Percentiles rank a stretch among this genome's conserved stretches.
Conservation (phyloP, 2,888 invertebrate species). For the Synanthedon formicaeformis region DNA sequence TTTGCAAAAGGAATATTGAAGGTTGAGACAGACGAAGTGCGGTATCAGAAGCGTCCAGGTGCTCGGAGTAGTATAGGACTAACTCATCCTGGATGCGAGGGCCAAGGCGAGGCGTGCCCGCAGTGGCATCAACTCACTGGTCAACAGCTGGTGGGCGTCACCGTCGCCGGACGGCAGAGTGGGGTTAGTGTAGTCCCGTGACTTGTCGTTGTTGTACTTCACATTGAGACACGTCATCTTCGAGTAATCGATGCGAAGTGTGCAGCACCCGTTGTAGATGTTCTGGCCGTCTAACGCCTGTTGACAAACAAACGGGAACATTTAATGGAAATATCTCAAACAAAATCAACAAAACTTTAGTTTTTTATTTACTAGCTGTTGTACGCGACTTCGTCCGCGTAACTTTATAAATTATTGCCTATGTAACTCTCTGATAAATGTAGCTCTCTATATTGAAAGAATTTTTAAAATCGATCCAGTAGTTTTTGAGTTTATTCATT, state of each 20-base stretch:
- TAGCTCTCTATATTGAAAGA: too few relatives aligned
- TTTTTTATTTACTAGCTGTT: too few relatives aligned
- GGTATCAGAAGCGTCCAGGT: slow-evolving; percentile 43
- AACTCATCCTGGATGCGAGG: slow-evolving; percentile 74
- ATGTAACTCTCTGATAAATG: too few relatives aligned
- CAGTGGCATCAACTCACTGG: slow-evolving; percentile 74
- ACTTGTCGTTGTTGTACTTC: slow-evolving; percentile 99
- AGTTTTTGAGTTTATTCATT: too few relatives aligned
- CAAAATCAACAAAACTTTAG: background rate
- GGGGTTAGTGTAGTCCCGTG: slow-evolving; percentile 98
- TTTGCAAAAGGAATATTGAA: background rate
- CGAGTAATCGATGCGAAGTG: slow-evolving; percentile 98
- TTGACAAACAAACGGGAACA: slow-evolving; percentile 17
- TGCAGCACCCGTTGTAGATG: slow-evolving; percentile 99
- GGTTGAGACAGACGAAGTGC: background rate
- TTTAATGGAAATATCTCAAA: background rate
- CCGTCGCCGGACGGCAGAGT: slow-evolving; percentile 95
- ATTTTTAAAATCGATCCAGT: too few relatives aligned
- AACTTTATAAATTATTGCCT: too few relatives aligned
- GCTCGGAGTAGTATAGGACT: slow-evolving; percentile 59
- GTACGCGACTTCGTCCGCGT: too few relatives aligned
- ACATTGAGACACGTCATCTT: slow-evolving; percentile 98
- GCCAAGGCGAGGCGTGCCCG: slow-evolving; percentile 64
- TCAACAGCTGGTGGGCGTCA: slow-evolving; percentile 73
- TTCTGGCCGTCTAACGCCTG: slow-evolving; percentile 98